Conservation (phyloP, 2,888 invertebrate species). For the Drosophila subquinaria region DNA sequence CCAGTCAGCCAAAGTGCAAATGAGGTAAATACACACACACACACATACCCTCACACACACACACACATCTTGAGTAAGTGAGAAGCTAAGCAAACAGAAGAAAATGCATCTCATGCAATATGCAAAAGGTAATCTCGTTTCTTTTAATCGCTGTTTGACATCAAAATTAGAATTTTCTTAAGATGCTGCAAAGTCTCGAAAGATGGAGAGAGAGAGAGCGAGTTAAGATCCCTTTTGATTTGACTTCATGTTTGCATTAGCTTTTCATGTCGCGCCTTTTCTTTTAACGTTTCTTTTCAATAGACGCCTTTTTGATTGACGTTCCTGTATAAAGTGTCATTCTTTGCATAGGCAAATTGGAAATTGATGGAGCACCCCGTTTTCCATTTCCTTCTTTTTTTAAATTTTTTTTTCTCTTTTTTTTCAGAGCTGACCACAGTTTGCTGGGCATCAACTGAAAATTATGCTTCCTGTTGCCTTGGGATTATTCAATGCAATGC, state of each 20-base stretch:
- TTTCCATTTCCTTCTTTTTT: not conserved
- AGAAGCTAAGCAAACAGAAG: slow-evolving; percentile 71
- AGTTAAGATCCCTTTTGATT: slow-evolving; percentile 37
- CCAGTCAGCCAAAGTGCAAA: slow-evolving; percentile 54
- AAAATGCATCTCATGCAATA: slow-evolving; percentile 84
- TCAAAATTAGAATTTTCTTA: slow-evolving; percentile 84
- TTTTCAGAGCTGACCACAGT: slow-evolving; percentile 29
- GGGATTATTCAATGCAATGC: slow-evolving; percentile 30
- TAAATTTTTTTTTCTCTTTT: not conserved
- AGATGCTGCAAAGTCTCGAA: slow-evolving; percentile 52
- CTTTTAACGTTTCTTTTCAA: slow-evolving; percentile 35
- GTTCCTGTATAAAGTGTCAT: slow-evolving; percentile 15
- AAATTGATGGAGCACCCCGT: slow-evolving; percentile 51
- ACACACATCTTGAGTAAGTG: slow-evolving; percentile 7
- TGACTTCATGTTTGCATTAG: slow-evolving; percentile 51
- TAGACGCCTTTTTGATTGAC: slow-evolving; percentile 37
- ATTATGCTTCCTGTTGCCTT: slow-evolving; percentile 39
- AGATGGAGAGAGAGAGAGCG: not conserved
- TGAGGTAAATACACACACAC: slow-evolving; percentile 35
- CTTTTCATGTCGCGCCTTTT: slow-evolving; percentile 42
- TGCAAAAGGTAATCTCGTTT: slow-evolving; percentile 85
- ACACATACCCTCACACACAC: slow-evolving; percentile 4
- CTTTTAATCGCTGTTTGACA: slow-evolving; percentile 85
- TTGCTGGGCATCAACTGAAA: slow-evolving; percentile 39
- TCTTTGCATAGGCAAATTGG: slow-evolving; percentile 66